Base-by-base conservation (phyloP, 2,888 invertebrate genomes). In the Elysia crispata region DNA sequence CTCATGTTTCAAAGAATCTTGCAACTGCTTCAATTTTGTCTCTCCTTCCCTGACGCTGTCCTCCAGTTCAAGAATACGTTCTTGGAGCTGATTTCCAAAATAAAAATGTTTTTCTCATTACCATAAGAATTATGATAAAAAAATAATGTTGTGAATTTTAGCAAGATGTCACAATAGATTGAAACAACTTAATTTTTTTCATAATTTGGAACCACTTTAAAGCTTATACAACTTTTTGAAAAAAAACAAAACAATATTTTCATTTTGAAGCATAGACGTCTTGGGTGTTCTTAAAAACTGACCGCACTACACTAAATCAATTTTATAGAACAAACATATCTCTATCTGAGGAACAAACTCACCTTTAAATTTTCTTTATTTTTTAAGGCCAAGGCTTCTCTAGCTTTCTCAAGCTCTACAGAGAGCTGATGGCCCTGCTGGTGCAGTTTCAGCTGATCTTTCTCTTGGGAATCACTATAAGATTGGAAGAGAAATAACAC, bases 321-420 rank as follows among this genome's bases (percentile, higher is more conserved):
- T 25, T 23, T 33, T n/a, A 18, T 31, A 33, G 25, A 49, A 23
- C 6, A 33, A 5, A 49, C 6, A 5, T 33, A 31, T 23, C n/a
- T 25, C 20, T 67, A 8, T 67, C 20, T n/a, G 23, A 67, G 30
- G 6, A 50, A 18, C 18, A 50, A n/a, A 31, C 70, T 67, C 70
- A 89, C 88, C 86, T 87, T 87, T 6, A 89, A 84, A 73, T 87
- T 89, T 76, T 89, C 89, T 70, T 87, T 87, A 81, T 86, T 89
- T 82, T 89, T 89, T 31, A 70, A 79, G 54, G 86, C 83, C 33
- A 89, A 78, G 76, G 86, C 86, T 79, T 90, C 88, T 41, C 90
- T 84, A 23, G 87, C 85, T 67, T 85, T 79, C 77, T 90, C 90
- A 64, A 91, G 83, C 69, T 89, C 88, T 30, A 83, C 81, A 0